Conservation (phyloP, 2,113 vertebrate genomes). For the Hippolais icterina region DNA sequence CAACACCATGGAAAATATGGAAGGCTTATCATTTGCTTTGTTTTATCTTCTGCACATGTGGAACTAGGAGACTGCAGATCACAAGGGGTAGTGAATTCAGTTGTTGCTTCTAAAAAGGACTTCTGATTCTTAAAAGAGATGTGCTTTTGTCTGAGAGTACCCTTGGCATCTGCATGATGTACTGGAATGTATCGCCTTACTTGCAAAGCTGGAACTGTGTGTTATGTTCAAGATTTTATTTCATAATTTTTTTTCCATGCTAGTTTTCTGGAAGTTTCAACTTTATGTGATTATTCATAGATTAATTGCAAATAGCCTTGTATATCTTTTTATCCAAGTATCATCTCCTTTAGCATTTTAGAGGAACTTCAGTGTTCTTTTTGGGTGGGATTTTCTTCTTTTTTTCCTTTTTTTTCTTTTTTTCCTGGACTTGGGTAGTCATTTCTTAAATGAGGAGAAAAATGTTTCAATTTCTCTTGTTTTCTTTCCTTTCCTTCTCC, state of each 20-base stretch:
- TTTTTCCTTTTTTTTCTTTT: background rate
- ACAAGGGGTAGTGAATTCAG: background rate
- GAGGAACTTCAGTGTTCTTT: background rate
- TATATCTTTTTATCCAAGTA: background rate
- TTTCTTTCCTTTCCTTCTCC: background rate
- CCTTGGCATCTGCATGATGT: background rate
- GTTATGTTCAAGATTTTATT: background rate
- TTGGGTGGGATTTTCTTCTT: background rate
- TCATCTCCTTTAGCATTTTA: background rate
- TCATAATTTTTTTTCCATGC: background rate
- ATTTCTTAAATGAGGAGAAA: background rate
- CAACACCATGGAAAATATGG: background rate
- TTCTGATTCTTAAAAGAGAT: background rate
- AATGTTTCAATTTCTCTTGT: background rate
- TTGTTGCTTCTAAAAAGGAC: background rate
- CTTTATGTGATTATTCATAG: background rate
- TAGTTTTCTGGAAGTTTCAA: background rate
- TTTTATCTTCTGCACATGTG: background rate
- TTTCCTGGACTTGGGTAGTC: background rate
- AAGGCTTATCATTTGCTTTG: background rate
- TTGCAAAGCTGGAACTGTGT: background rate
- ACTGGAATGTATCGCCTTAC: background rate
- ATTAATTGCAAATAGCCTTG: background rate
- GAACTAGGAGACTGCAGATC: background rate
- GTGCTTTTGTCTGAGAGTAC: constrained; percentile 2